Conservation (phyloP, 2,888 invertebrate species). For the Cancer borealis region DNA sequence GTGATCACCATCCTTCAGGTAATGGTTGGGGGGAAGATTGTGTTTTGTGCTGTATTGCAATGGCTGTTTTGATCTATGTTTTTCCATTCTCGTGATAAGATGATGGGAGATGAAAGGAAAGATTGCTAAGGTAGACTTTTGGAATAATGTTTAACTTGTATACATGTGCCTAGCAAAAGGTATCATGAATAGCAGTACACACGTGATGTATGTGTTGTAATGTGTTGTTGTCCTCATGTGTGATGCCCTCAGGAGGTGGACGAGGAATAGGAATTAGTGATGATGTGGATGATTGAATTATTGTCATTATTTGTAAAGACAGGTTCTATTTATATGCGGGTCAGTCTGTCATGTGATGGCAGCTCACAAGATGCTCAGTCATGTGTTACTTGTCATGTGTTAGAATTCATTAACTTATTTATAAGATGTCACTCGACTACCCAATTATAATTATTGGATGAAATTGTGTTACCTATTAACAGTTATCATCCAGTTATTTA, state of each 20-base stretch:
- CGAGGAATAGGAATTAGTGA: not conserved
- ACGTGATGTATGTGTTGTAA: not conserved
- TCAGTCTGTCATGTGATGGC: constrained; percentile 12
- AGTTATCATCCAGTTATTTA: not conserved
- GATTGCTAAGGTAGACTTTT: not conserved
- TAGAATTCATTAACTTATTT: not conserved
- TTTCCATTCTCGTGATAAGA: not conserved
- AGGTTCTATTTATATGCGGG: not conserved
- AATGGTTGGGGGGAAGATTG: not conserved
- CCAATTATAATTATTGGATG: not conserved
- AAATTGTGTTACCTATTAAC: not conserved
- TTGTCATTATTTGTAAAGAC: not conserved
- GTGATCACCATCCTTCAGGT: not conserved
- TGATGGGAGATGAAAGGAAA: not conserved
- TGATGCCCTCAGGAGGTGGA: not conserved
- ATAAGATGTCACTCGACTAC: not conserved
- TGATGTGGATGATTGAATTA: not conserved
- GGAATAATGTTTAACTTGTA: not conserved
- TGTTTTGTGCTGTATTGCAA: not conserved
- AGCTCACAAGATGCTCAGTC: not conserved
- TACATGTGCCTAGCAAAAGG: not conserved
- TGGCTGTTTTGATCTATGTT: not conserved
- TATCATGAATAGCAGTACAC: not conserved
- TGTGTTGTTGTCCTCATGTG: not conserved
- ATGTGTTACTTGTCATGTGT: not conserved